Base-by-base conservation (phyloP, 2,888 invertebrate genomes). In the Prostheceraeus crozeri region DNA sequence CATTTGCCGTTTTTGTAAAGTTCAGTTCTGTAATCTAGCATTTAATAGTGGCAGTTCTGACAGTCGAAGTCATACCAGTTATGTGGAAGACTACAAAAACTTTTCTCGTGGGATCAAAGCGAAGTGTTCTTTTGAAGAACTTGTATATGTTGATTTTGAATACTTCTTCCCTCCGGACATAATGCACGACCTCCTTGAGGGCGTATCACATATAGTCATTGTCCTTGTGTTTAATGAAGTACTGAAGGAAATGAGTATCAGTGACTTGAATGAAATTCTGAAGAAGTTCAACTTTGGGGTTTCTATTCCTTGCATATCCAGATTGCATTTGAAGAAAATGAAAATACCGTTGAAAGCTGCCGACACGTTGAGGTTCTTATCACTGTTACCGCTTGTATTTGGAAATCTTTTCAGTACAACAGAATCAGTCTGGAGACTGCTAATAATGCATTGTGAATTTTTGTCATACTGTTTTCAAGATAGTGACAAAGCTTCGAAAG, bases 271-370 rank as follows among this genome's bases (percentile, higher is more conserved):
- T n/a, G n/a, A n/a, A n/a, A n/a, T n/a, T 14, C 40, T 40, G 40
- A 8, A 14, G 21, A 16, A 14, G 21, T 14, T 40, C 6, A 40
- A 40, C 6, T 40, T 40, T 40, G 40, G 40, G 21, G 14, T 40
- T 40, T 16, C n/a, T 40, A 40, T 40, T 14, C 19, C 14, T 40
- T 16, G 21, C 14, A 19, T 40, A 40, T 40, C 40, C 19, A 19
- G 14, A 40, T 4, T n/a, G 21, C 40, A 40, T 40, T 16, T 40
- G 14, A 40, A 14, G 21, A 33, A 40, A 40, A 40, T 40, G 40
- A 40, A 40, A 40, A 40, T 40, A 16, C 40, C 40, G n/a, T 16
- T 40, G 21, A 40, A 40, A 40, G 40, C 40, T 16, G 40, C 40
- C n/a, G 40, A 40, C 19, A n/a, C n/a, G n/a, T n/a, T n/a, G n/a